phyloP scores from a whole-genome alignment of 1,140 invertebrate genomes.

The Drosophila insularis region DNA sequence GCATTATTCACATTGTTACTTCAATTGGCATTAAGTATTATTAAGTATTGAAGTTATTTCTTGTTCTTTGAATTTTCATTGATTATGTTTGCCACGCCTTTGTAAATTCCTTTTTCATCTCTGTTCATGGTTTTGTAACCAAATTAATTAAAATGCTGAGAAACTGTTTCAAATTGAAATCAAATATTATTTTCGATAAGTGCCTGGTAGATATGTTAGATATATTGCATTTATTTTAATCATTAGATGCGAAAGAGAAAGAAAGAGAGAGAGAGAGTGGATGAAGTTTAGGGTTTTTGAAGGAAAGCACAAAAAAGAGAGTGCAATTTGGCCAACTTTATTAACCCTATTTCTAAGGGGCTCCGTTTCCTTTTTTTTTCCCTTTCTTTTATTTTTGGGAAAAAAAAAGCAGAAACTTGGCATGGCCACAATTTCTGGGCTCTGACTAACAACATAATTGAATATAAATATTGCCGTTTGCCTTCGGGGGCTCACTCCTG shows the following conservation, averaged over 20 bases:
- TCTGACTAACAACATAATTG: slow-evolving; percentile 48
- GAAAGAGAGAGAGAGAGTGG: not conserved
- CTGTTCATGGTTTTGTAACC: not conserved
- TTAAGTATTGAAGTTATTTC: not conserved
- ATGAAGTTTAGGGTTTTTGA: too few relatives aligned
- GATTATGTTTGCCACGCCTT: slow-evolving; percentile 1
- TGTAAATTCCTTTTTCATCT: not conserved
- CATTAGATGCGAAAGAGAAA: not conserved
- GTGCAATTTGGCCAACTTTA: slow-evolving; percentile 6
- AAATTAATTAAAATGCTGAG: slow-evolving; percentile 4
- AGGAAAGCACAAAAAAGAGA: not conserved
- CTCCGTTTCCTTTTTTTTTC: too few relatives aligned
- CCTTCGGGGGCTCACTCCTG: slow-evolving; percentile 13
- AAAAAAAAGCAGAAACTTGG: slow-evolving; percentile 1
- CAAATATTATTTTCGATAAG: not conserved
- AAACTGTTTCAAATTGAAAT: not conserved
- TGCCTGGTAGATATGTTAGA: not conserved
- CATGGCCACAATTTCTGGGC: slow-evolving; percentile 34
- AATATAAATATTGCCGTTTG: slow-evolving; percentile 58
- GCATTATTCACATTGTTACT: slow-evolving; percentile 6
- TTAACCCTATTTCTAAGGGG: slow-evolving; percentile 7
- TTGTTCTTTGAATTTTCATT: not conserved
- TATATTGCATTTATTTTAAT: not conserved
- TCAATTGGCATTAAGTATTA: slow-evolving; percentile 7
- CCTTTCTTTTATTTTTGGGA: not conserved